phyloP scores from a whole-genome alignment of 2,888 invertebrate genomes.

The Prostheceraeus crozeri region DNA sequence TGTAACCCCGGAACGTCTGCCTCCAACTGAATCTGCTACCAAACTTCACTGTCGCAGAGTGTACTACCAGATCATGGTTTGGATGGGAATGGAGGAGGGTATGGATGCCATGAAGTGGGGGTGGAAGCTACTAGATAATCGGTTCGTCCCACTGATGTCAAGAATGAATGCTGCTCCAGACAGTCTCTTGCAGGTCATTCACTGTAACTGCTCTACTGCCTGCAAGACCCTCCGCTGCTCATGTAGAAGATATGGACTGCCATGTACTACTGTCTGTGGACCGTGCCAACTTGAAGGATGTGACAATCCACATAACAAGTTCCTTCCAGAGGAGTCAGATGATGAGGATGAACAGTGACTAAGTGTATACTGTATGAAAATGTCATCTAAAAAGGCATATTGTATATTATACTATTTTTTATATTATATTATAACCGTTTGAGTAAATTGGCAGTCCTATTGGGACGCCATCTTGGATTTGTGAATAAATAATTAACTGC shows the following conservation, averaged over 20 bases:
- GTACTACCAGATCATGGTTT: constrained; percentile 34
- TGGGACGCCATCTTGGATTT: no score
- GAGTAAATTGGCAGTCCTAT: no score
- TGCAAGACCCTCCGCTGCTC: constrained; percentile 33
- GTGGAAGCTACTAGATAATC: constrained; percentile 29
- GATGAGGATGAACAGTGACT: constrained; percentile 20
- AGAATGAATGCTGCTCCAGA: constrained; percentile 21
- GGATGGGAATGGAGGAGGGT: constrained; percentile 22
- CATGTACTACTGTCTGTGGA: constrained; percentile 34
- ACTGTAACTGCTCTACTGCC: constrained; percentile 34
- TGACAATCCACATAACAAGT: constrained; percentile 31
- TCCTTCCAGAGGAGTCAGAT: constrained; percentile 6
- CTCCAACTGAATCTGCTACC: constrained; percentile 34
- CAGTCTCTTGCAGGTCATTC: constrained; percentile 31
- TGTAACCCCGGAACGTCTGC: constrained; percentile 27
- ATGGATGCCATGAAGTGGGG: constrained; percentile 32
- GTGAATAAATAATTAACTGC: no score
- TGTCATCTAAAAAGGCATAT: no score
- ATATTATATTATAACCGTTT: no score
- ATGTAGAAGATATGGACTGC: constrained; percentile 32
- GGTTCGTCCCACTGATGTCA: constrained; percentile 32
- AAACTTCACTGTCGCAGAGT: constrained; percentile 25
- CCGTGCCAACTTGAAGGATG: constrained; percentile 31
- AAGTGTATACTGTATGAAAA: no score
- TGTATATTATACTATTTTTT: no score